Base-by-base conservation (phyloP, 2,888 invertebrate genomes). In the Drosophila cognata region DNA sequence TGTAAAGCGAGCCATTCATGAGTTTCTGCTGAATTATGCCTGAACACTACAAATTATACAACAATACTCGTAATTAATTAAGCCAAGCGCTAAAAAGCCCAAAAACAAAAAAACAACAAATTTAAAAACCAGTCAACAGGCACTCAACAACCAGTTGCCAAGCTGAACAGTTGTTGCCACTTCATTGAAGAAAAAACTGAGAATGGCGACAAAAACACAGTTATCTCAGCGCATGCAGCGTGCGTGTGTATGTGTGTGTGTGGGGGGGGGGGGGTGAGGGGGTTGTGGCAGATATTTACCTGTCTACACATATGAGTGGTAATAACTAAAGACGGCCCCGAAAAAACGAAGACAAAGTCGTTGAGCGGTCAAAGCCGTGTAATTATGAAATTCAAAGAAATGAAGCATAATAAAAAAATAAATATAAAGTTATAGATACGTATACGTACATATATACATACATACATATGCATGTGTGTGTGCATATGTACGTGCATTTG, bases 321-420 rank as follows among this genome's bases (percentile, higher is more conserved):
- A 63, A 71, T 78, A 78, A 79, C 78, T 71, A 67, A 79, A 67
- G 80, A 72, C 52, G 69, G 69, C 72, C 77, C 77, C 61, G 50
- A 71, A 67, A 66, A 71, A 53, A 51, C 59, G 51, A 66, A 74
- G 67, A 62, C 67, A 58, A 74, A 69, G 79, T 84, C 89, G 82
- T 88, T 80, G 77, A 89, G 81, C 89, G 88, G 90, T 89, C 90
- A 86, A 82, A 89, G 90, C 74, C 78, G 72, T 88, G 88, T 89
- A 88, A 89, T 89, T 86, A 89, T 86, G 83, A 86, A 89, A 88
- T 86, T 86, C 86, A 85, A 86, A 88, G 90, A 88, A 86, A 85
- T 87, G 60, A 83, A 74, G 82, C 89, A 84, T 81, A 76, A 67
- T 78, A 76, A 78, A 78, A 64, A 38, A 38, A 16, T 21, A 25